phyloP scores from a whole-genome alignment of 2,797 vertebrate genomes.

The Australoheros facetus region DNA sequence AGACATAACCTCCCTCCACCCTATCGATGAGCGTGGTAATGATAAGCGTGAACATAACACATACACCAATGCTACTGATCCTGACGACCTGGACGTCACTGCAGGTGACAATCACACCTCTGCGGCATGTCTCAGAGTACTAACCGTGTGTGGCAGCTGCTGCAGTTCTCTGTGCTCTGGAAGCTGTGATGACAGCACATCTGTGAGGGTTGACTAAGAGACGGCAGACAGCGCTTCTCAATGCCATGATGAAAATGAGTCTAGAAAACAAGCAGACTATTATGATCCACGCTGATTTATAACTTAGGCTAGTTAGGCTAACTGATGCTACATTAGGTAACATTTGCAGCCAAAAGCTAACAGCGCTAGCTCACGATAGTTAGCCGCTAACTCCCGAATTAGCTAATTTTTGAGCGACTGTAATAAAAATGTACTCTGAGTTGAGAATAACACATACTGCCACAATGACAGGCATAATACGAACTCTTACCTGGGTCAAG shows the following conservation, averaged over 20 bases:
- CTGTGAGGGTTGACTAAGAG: conserved; percentile 70
- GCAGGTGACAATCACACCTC: neutral
- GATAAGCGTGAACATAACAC: neutral
- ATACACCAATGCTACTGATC: neutral
- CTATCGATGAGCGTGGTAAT: too few relatives aligned
- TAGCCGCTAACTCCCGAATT: neutral
- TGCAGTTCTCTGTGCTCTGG: conserved; percentile 76
- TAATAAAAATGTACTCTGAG: accelerated
- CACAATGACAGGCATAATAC: accelerated
- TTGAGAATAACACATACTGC: neutral
- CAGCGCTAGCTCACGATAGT: neutral
- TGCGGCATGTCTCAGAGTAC: neutral
- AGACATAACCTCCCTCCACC: too few relatives aligned
- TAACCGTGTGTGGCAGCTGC: conserved; percentile 60
- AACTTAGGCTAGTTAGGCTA: conserved; percentile 16
- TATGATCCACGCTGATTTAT: neutral
- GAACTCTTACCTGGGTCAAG: conserved; percentile 29
- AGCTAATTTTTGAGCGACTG: accelerated
- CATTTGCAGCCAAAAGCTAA: conserved; percentile 38
- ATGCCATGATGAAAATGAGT: conserved; percentile 72
- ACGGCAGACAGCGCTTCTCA: conserved; percentile 68
- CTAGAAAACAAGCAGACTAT: neutral
- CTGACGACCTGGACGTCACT: neutral
- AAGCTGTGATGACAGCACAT: conserved; percentile 56
- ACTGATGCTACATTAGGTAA: conserved; percentile 12